Base-by-base conservation (phyloP, 2,888 invertebrate genomes). In the Scrobipalpa atriplicella region DNA sequence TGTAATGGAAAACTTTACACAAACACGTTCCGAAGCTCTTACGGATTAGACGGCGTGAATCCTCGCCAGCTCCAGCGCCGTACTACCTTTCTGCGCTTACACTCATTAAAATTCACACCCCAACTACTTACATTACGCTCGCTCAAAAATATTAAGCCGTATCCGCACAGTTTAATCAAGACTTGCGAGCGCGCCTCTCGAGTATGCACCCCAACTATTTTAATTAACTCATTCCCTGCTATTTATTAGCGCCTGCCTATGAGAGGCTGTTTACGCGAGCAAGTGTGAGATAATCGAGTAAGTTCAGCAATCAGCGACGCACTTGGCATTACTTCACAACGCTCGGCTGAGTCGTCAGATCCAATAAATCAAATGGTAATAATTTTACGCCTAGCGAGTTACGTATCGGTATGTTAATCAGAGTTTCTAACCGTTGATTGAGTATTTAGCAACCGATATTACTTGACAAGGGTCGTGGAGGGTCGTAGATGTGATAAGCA, bases 1-100 rank as follows among this genome's bases (percentile, higher is more conserved):
- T 83, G 85, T 88, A 87, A 88, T 87, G 84, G 86, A 84, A 85
- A 87, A 90, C 86, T 89, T 86, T 85, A 85, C 80, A 84, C 85
- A 85, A 87, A 84, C 85, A 84, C 82, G 81, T 80, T 75, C 73
- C 72, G 76, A 75, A 80, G 80, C 81, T 76, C 70, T 68, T 73
- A 72, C 72, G 82, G 84, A 87, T 88, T 86, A 87, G 84, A 80
- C 79, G 80, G 73, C 74, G 74, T 72, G 73, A 70, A 67, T 66
- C 72, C 58, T 13, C 21, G 64, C 56, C 68, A 29, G 47, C 21
- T 52, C 56, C 68, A 29, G 47, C 73, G 72, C 72, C 69, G 70
- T 61, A 66, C 70, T 43, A 29, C 68, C 58, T 58, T 58, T 66
- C 68, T 69, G 67, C 75, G 78, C 74, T 79, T 82, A 81, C 78